Percentiles rank a stretch among this genome's conserved stretches.
These are phyloP conservation scores for Morbakka virulenta DNA, from an alignment of 30 jellyfish, hydroid and myxozoan species.

Conservation along the genomic window DNA sequence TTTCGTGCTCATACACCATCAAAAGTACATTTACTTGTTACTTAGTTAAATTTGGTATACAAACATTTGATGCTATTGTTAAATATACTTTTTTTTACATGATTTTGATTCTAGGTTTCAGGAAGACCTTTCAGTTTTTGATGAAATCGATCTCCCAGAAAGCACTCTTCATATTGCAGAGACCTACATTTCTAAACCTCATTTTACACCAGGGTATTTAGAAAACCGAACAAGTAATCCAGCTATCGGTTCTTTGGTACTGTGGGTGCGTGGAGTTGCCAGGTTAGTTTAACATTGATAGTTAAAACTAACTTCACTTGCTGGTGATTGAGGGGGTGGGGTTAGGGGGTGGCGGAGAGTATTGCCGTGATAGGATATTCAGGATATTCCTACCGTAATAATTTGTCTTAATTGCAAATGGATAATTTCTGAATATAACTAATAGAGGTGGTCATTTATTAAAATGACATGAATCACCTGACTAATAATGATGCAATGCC, in stretches of 20 bases:
- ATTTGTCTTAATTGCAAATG: background rate
- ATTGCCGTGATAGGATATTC: background rate
- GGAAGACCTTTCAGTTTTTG: slow-evolving; percentile 77
- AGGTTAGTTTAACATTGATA: slow-evolving; percentile 42
- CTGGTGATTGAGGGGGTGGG: too few species aligned
- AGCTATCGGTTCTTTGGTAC: slow-evolving; percentile 70
- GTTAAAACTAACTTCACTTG: too few species aligned
- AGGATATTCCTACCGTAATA: background rate
- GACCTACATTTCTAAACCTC: slow-evolving; percentile 69
- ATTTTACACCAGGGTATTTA: slow-evolving; percentile 70
- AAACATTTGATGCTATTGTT: too few species aligned
- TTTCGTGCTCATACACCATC: too few species aligned
- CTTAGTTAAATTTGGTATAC: too few species aligned
- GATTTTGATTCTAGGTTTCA: too few species aligned
- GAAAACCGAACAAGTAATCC: slow-evolving; percentile 58
- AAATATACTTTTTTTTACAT: too few species aligned
- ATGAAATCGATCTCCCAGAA: slow-evolving; percentile 75
- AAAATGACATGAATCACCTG: too few species aligned
- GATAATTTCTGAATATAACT: too few species aligned
- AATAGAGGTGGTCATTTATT: too few species aligned
- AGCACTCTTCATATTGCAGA: slow-evolving; percentile 64
- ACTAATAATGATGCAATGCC: too few species aligned
- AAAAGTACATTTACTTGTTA: too few species aligned
- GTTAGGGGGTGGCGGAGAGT: background rate
- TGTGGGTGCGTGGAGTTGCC: slow-evolving; percentile 78